Conservation (phyloP, 2,113 vertebrate genomes). For the Callospermophilus lateralis region DNA sequence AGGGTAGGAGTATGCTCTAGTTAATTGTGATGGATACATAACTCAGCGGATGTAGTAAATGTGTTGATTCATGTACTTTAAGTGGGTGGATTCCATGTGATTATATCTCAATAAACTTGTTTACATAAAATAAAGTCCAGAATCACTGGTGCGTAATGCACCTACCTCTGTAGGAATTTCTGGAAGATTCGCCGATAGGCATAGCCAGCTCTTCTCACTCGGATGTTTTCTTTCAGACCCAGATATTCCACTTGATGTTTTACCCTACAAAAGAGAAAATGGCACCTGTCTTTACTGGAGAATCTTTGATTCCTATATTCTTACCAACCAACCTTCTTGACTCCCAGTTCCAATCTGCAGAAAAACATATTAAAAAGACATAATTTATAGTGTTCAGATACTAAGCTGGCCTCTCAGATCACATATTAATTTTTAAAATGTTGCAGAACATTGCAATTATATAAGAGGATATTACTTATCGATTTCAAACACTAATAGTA, state of each 20-base stretch:
- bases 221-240: conserved; percentile 98
- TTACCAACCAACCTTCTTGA: neutral
- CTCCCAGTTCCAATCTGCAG: neutral
- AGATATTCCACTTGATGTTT: conserved; percentile 99
- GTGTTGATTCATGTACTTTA: neutral
- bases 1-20: neutral
- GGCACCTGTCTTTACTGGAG: neutral
- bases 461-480: neutral
- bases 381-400: neutral
- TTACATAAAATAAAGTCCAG: neutral
- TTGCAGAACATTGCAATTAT: neutral
- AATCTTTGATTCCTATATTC: no score
- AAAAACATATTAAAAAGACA: neutral
- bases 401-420: neutral
- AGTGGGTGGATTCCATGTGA: neutral
- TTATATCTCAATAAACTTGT: neutral
- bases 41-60: neutral
- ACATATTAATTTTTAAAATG: neutral
- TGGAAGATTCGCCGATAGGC: conserved; percentile 96
- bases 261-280: conserved; percentile 87
- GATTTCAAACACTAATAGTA: neutral
- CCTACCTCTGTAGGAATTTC: conserved; percentile 98
- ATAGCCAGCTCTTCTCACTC: conserved; percentile 97
- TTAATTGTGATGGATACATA: neutral
- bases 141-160: neutral